A percentile compares a stretch with the other conserved stretches of the same genome.
Evolutionary conservation across 2,888 invertebrate species (phyloP).

Genomic region (Physocephala rufipes): DNA sequence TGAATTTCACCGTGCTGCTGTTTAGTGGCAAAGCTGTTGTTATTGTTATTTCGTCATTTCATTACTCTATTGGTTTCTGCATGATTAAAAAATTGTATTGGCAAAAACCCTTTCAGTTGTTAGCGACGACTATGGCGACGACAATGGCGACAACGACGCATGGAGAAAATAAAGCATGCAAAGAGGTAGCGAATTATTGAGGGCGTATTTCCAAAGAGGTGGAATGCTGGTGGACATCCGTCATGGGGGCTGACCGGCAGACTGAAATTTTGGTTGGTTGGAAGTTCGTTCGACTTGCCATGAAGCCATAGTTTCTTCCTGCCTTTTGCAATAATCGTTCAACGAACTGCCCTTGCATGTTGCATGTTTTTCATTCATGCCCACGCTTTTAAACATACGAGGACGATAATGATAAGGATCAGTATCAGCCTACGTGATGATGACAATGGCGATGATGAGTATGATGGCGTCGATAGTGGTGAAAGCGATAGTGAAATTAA

Average conservation of each 20-base stretch:
- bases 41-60: too few relatives aligned
- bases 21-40: not conserved
- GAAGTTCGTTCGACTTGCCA: not conserved
- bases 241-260: not conserved
- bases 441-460: not conserved
- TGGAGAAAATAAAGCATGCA: slow-evolving; percentile 39
- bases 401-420: not conserved
- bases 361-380: slow-evolving; percentile 13
- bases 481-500: not conserved
- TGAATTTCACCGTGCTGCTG: slow-evolving; percentile 35
- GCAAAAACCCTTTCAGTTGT: slow-evolving; percentile 11
- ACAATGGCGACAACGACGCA: too few relatives aligned
- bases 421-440: not conserved
- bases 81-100: slow-evolving; percentile 36
- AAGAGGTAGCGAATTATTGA: not conserved
- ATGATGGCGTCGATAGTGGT: not conserved
- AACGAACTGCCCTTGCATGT: slow-evolving; percentile 28
- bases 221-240: not conserved
- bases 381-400: slow-evolving; percentile 22
- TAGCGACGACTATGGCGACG: too few relatives aligned
- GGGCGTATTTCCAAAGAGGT: not conserved
- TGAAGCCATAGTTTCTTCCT: not conserved
- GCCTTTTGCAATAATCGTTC: slow-evolving; percentile 12
- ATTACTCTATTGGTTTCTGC: too few relatives aligned
- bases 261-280: not conserved